Conservation (phyloP, 2,797 vertebrate genomes). For the Silurus lanzhouensis region DNA sequence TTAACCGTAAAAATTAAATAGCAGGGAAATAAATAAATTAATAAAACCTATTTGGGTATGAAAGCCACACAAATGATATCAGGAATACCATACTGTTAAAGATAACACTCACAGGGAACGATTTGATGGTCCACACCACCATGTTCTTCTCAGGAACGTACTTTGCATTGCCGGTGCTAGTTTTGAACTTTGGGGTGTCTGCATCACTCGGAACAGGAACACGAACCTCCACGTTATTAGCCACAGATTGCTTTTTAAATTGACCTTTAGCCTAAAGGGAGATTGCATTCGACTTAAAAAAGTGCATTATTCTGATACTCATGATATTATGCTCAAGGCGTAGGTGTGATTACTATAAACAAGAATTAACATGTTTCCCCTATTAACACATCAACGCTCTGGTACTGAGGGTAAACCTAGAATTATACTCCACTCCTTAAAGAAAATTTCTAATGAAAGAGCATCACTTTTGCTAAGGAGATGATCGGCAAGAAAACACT, state of each 20-base stretch:
- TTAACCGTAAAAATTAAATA: not conserved
- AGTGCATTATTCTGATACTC: not conserved
- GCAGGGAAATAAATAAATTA: not conserved
- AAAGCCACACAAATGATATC: not conserved
- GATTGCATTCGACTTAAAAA: constrained; percentile 8
- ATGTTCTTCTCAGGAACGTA: constrained; percentile 90
- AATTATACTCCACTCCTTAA: not conserved
- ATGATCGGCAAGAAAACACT: not conserved
- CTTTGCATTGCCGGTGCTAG: constrained; percentile 85
- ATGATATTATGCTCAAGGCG: not conserved
- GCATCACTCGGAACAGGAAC: constrained; percentile 93
- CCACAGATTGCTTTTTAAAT: constrained; percentile 96
- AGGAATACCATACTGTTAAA: not conserved
- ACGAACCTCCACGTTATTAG: constrained; percentile 89
- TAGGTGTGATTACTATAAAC: not conserved
- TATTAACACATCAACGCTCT: not conserved
- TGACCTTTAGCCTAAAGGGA: constrained; percentile 88
- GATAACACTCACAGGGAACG: constrained; percentile 84
- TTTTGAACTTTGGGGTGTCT: constrained; percentile 92
- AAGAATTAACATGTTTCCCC: not conserved
- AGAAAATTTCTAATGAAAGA: not conserved
- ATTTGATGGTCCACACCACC: constrained; percentile 93
- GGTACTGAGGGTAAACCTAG: not conserved
- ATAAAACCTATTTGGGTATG: not conserved
- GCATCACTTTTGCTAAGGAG: not conserved